phyloP scores from a whole-genome alignment of 2,113 vertebrate species.

The Calypte anna region DNA sequence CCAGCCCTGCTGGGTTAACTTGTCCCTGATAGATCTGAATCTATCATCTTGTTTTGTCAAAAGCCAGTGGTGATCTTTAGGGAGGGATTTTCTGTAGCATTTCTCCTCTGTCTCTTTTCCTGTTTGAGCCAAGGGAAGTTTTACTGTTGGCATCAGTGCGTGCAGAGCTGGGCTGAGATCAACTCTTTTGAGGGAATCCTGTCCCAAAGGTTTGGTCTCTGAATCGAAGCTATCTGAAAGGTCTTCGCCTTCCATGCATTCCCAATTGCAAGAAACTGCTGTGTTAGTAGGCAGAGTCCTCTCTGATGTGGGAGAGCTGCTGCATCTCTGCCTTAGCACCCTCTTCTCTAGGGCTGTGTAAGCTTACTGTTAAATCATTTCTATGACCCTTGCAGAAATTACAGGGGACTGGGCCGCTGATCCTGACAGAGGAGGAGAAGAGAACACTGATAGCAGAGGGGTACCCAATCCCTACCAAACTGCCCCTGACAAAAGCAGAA shows the following conservation, averaged over 20 bases:
- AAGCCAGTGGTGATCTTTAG: background rate
- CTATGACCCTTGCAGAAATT: conserved; percentile 78
- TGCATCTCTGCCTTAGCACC: background rate
- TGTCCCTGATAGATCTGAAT: background rate
- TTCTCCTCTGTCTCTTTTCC: background rate
- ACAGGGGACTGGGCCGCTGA: conserved; percentile 92
- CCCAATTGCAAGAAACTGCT: background rate
- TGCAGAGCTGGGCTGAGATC: background rate
- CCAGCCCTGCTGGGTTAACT: background rate
- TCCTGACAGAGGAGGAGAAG: conserved; percentile 96
- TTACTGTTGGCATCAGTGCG: background rate
- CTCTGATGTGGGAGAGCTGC: background rate
- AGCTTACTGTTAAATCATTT: background rate
- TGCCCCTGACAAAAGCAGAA: conserved; percentile 95
- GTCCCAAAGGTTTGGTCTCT: background rate
- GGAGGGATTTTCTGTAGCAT: background rate
- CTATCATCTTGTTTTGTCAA: background rate
- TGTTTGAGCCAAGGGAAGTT: background rate
- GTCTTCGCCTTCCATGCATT: background rate
- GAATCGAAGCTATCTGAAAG: background rate
- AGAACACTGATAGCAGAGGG: conserved; percentile 95
- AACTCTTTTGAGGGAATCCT: background rate
- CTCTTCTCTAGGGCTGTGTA: background rate
- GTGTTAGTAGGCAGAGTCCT: background rate
- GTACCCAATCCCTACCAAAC: conserved; percentile 94